These are phyloP conservation scores for Thalassophryne amazonica DNA, from an alignment of 2,797 vertebrate species.

Conservation along the genomic window DNA sequence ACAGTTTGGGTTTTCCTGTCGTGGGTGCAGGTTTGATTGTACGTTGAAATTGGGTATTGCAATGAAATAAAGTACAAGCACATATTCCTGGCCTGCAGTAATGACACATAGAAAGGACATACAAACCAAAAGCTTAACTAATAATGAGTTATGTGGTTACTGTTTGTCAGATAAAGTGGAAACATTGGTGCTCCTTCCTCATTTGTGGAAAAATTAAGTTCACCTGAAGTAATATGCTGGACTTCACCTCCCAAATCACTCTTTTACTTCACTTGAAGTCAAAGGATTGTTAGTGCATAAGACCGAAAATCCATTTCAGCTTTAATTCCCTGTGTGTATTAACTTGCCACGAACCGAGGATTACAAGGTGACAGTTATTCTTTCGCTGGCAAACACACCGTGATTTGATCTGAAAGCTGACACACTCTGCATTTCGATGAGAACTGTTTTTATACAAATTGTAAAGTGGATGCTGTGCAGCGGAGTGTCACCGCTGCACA, in stretches of 20 bases:
- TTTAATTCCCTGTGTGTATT: slow-evolving; percentile 28
- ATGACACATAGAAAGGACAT: too few relatives aligned
- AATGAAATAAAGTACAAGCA: too few relatives aligned
- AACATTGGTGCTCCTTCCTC: too few relatives aligned
- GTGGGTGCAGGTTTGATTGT: too few relatives aligned
- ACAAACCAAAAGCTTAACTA: too few relatives aligned
- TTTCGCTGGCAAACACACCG: background rate
- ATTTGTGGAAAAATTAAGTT: too few relatives aligned
- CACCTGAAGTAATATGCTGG: background rate
- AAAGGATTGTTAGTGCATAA: background rate
- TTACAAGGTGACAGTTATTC: slow-evolving; percentile 5
- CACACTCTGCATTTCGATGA: slow-evolving; percentile 6
- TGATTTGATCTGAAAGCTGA: slow-evolving; percentile 10
- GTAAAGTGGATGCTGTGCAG: background rate
- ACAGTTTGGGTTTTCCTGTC: too few relatives aligned
- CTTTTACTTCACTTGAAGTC: background rate
- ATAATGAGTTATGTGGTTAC: too few relatives aligned
- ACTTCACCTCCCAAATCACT: background rate
- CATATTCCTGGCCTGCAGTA: too few relatives aligned
- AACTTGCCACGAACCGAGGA: slow-evolving; percentile 6
- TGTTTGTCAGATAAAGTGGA: too few relatives aligned
- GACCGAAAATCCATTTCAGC: slow-evolving; percentile 19
- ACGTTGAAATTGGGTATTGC: too few relatives aligned
- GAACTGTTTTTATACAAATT: background rate
- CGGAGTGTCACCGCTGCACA: background rate